Evolutionary conservation across 2,113 vertebrate species (phyloP).

Genomic region (Pogona vitticeps): DNA sequence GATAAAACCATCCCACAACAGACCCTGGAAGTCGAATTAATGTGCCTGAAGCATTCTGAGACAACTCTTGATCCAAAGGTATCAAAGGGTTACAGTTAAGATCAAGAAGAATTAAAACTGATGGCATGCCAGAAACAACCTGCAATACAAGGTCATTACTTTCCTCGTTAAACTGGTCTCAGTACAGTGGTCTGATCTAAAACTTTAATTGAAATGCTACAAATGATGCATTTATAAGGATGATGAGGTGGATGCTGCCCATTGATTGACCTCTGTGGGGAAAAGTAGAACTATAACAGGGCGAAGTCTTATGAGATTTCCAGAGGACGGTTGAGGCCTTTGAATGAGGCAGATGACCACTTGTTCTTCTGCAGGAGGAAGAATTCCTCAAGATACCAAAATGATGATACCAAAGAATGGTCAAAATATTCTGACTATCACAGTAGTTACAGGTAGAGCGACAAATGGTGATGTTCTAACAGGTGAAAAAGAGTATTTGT

Average conservation of each 20-base stretch:
- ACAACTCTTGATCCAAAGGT: slow-evolving; percentile 80
- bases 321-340: slow-evolving; percentile 68
- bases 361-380: slow-evolving; percentile 47
- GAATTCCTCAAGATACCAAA: slow-evolving; percentile 38
- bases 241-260: slow-evolving; percentile 78
- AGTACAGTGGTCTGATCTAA: slow-evolving; percentile 79
- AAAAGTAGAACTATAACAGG: slow-evolving; percentile 74
- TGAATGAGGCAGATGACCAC: slow-evolving; percentile 72
- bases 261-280: slow-evolving; percentile 77
- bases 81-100: slow-evolving; percentile 82
- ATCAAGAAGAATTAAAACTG: slow-evolving; percentile 85
- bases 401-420: slow-evolving; percentile 16
- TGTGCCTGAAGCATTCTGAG: slow-evolving; percentile 76
- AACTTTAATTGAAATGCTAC: slow-evolving; percentile 83
- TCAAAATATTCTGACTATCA: slow-evolving; percentile 25
- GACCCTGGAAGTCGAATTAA: slow-evolving; percentile 74
- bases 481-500: neutral
- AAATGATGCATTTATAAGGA: slow-evolving; percentile 80
- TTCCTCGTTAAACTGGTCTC: slow-evolving; percentile 79
- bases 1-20: slow-evolving; percentile 76
- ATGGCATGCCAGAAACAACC: slow-evolving; percentile 80
- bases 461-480: accelerated
- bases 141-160: slow-evolving; percentile 82
- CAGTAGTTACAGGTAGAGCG: neutral
- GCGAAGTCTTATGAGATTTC: slow-evolving; percentile 71